A percentile compares a stretch with the other conserved stretches of the same genome.
Evolutionary conservation across 2,113 vertebrate genomes (phyloP).

Genomic region (Rhineura floridana): DNA sequence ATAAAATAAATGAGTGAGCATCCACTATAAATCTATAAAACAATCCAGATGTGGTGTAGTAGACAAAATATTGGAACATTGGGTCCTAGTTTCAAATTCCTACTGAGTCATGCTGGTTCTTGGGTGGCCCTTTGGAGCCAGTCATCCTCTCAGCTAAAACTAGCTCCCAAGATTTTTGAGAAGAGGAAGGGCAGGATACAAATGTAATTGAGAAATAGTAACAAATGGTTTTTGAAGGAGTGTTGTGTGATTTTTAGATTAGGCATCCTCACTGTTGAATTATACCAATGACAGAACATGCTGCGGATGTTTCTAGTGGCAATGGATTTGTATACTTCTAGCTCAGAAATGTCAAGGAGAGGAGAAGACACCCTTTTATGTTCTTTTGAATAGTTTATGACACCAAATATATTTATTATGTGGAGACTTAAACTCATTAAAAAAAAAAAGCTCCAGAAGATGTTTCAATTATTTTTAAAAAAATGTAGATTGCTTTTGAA

Average conservation of each 20-base stretch:
- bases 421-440: neutral
- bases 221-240: neutral
- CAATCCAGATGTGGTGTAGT: no score
- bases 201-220: neutral
- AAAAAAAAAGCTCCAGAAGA: neutral
- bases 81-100: no score
- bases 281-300: neutral
- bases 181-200: neutral
- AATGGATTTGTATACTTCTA: neutral
- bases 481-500: neutral
- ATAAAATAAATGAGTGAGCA: no score
- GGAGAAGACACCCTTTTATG: neutral
- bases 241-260: neutral
- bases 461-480: neutral
- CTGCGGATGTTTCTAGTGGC: neutral
- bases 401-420: neutral
- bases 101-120: no score
- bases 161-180: no score
- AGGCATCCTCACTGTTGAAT: neutral
- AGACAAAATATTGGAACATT: no score
- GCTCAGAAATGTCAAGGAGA: neutral
- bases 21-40: no score
- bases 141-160: no score
- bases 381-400: neutral
- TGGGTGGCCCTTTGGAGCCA: no score